phyloP scores from a whole-genome alignment of 2,113 vertebrate species.

The Tangachromis dhanisi region DNA sequence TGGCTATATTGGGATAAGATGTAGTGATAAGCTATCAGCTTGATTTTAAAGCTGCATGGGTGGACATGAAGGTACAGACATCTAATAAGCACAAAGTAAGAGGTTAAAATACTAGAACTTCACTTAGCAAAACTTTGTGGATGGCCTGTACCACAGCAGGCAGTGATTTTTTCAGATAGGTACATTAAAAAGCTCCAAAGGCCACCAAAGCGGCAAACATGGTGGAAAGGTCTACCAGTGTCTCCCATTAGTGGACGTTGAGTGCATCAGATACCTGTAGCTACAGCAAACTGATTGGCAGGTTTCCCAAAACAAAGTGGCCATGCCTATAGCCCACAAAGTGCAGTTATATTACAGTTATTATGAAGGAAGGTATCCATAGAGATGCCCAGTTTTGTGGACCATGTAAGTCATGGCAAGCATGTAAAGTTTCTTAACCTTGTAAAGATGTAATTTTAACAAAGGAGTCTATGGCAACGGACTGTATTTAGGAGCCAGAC shows the following conservation, averaged over 20 bases:
- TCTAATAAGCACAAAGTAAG: not conserved
- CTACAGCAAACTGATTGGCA: not conserved
- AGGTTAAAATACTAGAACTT: not conserved
- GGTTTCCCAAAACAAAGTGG: not conserved
- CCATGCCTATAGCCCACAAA: not conserved
- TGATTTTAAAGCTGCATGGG: not conserved
- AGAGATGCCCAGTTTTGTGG: not conserved
- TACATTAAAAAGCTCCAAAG: not conserved
- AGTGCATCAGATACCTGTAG: not conserved
- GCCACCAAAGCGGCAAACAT: not conserved
- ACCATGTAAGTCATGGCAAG: not conserved
- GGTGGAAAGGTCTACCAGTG: not conserved
- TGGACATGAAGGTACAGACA: not conserved
- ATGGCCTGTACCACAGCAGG: not conserved
- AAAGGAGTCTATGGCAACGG: not conserved
- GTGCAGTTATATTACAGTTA: not conserved
- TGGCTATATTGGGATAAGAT: not conserved
- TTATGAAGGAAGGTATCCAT: not conserved
- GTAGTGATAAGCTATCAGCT: not conserved
- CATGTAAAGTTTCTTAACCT: not conserved
- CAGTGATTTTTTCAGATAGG: not conserved
- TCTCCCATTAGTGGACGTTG: not conserved
- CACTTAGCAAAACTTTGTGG: not conserved
- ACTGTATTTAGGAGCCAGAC: not conserved
- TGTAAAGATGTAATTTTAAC: not conserved